Evolutionary conservation across 2,113 vertebrate genomes (phyloP), one percentile per base, ranked within the genome.

Genomic region (Oryzias javanicus): DNA sequence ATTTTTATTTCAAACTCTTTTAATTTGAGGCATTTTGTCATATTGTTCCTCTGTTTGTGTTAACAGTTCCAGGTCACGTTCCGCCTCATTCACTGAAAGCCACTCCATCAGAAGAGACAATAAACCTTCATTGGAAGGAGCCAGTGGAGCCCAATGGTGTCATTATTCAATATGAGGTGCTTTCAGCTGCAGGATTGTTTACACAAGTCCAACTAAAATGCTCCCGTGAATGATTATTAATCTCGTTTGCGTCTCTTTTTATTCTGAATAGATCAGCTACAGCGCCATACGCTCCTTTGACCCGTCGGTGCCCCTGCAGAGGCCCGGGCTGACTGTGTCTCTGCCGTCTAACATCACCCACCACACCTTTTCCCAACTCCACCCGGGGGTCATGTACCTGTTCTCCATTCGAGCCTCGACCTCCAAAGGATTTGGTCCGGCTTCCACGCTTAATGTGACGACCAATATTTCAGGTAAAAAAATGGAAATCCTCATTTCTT

Each of bases 141-240:
- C 97, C 97, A 19, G 40, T 93, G 61, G 96, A 99, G 81, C 95
- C 97, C 85, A 99, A 99, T 63, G 97, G 97, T 70, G 84, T 98
- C 84, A 96, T 99, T 89, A 98, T 94, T 69, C 95, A 98, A 55
- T 99, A 98, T 81, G 96, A 99, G 97, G 97, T 98, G 94, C 60
- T 60, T 14, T 42, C 55, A 57, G 52, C 49, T 50, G 14, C 1
- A 8, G 27, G 7, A 42, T 29, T 19, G 14, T 16, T 49, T 45
- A 41, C 4, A 16, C 24, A 14, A 55, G 29, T 13, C 19, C 47
- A 75, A 42, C 19, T 15, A 53, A 42, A 17, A 13, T 18, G 19
- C 2, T 48, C 4, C 16, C 5, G 40, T 35, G 6, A 6, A 14
- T 55, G 16, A 12, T 25, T 35, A 17, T 60, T 20, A n/a, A 62